Percentiles rank a stretch among this genome's conserved stretches.
phyloP scores from a whole-genome alignment of 2,797 vertebrate species.

The Mormyrus proboscirostris region DNA sequence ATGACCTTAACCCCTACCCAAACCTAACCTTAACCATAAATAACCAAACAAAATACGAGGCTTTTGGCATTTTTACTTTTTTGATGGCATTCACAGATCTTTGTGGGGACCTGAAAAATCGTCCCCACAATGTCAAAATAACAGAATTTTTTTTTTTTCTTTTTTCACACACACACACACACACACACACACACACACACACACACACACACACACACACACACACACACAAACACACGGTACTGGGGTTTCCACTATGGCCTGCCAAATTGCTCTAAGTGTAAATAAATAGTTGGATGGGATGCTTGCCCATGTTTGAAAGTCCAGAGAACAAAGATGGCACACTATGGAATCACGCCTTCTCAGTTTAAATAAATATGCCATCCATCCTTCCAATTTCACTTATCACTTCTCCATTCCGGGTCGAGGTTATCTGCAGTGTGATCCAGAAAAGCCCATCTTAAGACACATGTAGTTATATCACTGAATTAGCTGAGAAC shows the following conservation, averaged over 20 bases:
- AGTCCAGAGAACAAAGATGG: background rate
- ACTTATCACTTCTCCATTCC: background rate
- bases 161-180: background rate
- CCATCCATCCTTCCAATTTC: background rate
- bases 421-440: background rate
- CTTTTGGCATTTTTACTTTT: background rate
- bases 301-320: slow-evolving; percentile 2
- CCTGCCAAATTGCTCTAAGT: background rate
- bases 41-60: background rate
- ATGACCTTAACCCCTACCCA: background rate
- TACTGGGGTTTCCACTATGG: background rate
- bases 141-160: too few species aligned
- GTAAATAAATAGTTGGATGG: background rate
- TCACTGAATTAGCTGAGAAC: background rate
- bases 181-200: background rate
- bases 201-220: background rate
- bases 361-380: background rate
- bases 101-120: background rate
- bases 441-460: background rate
- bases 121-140: background rate
- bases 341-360: background rate
- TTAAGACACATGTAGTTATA: background rate
- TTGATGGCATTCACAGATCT: background rate
- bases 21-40: background rate
- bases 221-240: background rate